Conservation (phyloP, 2,113 vertebrate species). For the Myocastor coypus region DNA sequence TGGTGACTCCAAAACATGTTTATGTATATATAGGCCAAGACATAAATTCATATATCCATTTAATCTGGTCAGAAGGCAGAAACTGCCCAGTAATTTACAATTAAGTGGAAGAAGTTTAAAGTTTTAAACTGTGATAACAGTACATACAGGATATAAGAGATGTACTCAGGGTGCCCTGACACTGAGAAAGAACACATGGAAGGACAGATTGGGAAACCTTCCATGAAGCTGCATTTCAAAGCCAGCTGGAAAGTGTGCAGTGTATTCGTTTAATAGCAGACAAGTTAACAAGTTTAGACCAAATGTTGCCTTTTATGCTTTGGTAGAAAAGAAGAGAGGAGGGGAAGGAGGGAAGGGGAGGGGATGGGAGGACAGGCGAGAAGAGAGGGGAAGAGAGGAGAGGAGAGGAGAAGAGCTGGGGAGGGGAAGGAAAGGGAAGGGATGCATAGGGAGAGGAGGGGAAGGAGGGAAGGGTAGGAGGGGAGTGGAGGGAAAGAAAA, state of each 20-base stretch:
- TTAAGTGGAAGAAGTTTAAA: neutral
- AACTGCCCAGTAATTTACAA: neutral
- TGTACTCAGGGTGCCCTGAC: neutral
- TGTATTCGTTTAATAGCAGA: neutral
- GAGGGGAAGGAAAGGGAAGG: too few species aligned
- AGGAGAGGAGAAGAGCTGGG: too few species aligned
- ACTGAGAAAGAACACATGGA: neutral
- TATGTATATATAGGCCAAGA: neutral
- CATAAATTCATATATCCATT: neutral
- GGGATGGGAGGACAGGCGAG: neutral
- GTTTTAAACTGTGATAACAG: neutral
- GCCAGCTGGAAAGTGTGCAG: neutral
- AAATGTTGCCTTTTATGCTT: neutral
- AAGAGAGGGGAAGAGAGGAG: too few species aligned
- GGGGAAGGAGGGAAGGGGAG: too few species aligned
- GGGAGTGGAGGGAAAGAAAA: too few species aligned
- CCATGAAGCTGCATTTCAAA: neutral
- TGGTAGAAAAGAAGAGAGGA: neutral
- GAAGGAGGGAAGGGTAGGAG: rapidly evolving
- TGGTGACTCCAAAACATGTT: neutral
- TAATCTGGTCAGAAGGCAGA: neutral
- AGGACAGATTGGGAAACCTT: neutral
- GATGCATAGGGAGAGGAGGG: too few species aligned
- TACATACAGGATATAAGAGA: neutral
- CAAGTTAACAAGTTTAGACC: neutral